Conservation (phyloP, 1,140 invertebrate species). For the Macrocentrus cingulum region DNA sequence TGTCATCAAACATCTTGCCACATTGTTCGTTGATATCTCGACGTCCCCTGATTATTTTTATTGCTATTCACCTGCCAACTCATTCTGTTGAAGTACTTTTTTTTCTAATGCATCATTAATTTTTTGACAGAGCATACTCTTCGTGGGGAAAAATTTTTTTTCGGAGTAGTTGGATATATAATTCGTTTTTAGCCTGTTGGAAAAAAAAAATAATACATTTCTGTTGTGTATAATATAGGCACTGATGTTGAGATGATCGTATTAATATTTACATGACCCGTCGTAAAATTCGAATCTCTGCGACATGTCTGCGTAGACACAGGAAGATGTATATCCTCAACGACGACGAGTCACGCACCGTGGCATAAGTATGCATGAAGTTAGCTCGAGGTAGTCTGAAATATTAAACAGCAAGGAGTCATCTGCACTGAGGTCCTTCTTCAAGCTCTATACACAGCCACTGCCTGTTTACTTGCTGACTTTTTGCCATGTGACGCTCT, state of each 20-base stretch:
- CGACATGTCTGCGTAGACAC: not conserved
- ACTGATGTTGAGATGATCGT: not conserved
- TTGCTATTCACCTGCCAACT: too few relatives aligned
- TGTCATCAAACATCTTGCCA: constrained; percentile 27
- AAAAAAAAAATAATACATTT: not conserved
- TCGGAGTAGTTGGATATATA: too few relatives aligned
- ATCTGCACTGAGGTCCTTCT: not conserved
- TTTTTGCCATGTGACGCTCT: constrained; percentile 4
- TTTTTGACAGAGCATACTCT: too few relatives aligned
- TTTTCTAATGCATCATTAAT: too few relatives aligned
- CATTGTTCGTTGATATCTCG: constrained; percentile 21
- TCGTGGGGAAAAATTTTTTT: too few relatives aligned
- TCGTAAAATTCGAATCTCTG: constrained; percentile 8
- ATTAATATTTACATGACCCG: not conserved
- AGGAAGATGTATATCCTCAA: not conserved
- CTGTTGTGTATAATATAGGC: not conserved
- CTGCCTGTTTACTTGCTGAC: not conserved
- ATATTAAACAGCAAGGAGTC: constrained; percentile 48
- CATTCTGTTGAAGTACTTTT: too few relatives aligned
- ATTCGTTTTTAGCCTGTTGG: too few relatives aligned
- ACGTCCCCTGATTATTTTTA: not conserved
- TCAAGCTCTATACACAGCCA: not conserved
- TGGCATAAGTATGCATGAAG: constrained; percentile 55
- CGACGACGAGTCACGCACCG: constrained; percentile 29
- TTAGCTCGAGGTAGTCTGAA: constrained; percentile 48